These are phyloP conservation scores for Mesitornis unicolor DNA, from an alignment of 2,113 vertebrate species.

Conservation along the genomic window DNA sequence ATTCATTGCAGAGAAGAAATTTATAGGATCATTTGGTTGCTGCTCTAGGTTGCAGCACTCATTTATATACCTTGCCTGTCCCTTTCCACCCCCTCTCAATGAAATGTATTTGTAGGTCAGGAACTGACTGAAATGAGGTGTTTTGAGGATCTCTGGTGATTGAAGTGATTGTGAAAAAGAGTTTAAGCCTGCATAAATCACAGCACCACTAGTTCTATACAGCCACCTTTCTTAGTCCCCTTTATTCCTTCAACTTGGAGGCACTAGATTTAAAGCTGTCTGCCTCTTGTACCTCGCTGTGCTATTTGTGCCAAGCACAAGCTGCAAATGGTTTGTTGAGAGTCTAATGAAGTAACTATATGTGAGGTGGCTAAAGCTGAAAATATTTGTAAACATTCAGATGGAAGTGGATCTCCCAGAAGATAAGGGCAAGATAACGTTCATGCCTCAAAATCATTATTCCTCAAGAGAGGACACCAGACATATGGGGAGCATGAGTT, in stretches of 20 bases:
- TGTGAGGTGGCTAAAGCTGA: background rate
- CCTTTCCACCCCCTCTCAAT: background rate
- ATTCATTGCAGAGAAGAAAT: background rate
- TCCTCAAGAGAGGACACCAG: background rate
- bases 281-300: background rate
- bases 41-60: background rate
- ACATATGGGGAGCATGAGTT: fast-evolving
- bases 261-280: background rate
- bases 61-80: background rate
- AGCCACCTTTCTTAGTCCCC: background rate
- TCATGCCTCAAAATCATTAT: background rate
- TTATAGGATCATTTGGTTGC: background rate
- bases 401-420: background rate
- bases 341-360: background rate
- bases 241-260: background rate
- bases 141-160: background rate
- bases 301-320: background rate
- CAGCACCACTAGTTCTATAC: background rate
- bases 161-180: background rate
- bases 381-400: background rate
- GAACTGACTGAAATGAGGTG: background rate
- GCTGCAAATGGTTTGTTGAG: background rate
- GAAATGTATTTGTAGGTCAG: background rate
- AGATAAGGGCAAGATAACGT: background rate
- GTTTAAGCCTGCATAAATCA: background rate